Evolutionary conservation across 53 echinoderm and acorn worm species (phyloP).

Genomic region (Zoroaster sp.): DNA sequence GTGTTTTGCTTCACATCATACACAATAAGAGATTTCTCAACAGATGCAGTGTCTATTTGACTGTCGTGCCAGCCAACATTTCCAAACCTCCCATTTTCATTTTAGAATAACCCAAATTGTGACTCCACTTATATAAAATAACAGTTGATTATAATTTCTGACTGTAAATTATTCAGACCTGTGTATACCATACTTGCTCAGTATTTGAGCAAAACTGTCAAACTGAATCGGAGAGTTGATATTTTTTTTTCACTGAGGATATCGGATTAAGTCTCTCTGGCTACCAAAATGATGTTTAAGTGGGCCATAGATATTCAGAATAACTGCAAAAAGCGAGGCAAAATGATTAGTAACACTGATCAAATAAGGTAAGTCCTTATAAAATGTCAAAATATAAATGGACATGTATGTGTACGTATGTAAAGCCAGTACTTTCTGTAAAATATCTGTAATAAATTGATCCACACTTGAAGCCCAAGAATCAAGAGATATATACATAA

Average conservation of each 20-base stretch:
- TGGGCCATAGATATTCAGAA: background rate
- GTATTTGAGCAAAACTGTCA: background rate
- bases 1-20: background rate
- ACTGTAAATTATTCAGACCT: no score
- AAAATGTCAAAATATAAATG: no score
- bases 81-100: background rate
- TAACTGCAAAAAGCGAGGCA: background rate
- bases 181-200: background rate
- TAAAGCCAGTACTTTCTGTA: no score
- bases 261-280: background rate
- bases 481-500: no score
- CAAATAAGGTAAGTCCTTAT: background rate
- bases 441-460: no score
- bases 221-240: background rate
- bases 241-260: background rate
- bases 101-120: background rate
- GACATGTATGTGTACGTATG: no score
- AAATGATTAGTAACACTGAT: background rate
- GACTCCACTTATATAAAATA: background rate
- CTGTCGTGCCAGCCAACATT: background rate
- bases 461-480: no score
- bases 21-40: background rate
- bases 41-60: background rate
- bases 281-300: background rate
- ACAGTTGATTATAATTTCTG: background rate